Evolutionary conservation across 2,888 invertebrate species (phyloP), one percentile per base, ranked within the genome.

Genomic region (Drosophila lacicola): DNA sequence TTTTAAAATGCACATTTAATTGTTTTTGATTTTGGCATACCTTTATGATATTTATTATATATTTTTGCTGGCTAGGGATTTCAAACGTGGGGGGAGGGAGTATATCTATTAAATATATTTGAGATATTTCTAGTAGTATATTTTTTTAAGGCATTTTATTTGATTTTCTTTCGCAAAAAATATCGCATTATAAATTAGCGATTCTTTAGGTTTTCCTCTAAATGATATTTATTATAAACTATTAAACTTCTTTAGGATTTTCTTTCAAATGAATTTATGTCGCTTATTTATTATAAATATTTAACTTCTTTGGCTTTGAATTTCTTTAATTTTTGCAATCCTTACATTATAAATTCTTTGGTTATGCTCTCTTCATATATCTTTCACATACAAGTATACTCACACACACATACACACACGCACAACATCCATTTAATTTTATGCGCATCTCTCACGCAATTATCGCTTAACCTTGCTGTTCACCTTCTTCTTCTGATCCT

Each of bases 401-500:
- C 19, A 36, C 14, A 29, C 3, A 36, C n/a, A 9, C 0, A n/a
- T 19, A 21, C 3, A 21, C n/a, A 36, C 49, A 34, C 10, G 4
- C 9, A 25, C 10, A 36, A 3, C 25, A 13, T 14, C 6, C n/a
- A n/a, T 53, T 29, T 37, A 4, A 47, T 60, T 19, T 53, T 58
- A 42, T 19, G 19, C 57, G 37, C 42, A 51, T 36, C 36, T 56
- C 53, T 58, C 39, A 56, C 11, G 37, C 54, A 75, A 64, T 72
- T 72, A 68, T 56, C 13, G 54, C 29, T 58, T 72, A 45, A 57
- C 34, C 49, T 33, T 37, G 8, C 53, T 36, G 25, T 21, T 68
- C 55, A 73, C 71, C 72, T 57, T 50, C 19, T 29, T 39, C 45
- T 33, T 37, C 49, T 25, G 37, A 54, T 37, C 51, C 42, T 53